Evolutionary conservation across 92 coral and sea anemone species (phyloP).

Genomic region (Phenganax stokvisi): DNA sequence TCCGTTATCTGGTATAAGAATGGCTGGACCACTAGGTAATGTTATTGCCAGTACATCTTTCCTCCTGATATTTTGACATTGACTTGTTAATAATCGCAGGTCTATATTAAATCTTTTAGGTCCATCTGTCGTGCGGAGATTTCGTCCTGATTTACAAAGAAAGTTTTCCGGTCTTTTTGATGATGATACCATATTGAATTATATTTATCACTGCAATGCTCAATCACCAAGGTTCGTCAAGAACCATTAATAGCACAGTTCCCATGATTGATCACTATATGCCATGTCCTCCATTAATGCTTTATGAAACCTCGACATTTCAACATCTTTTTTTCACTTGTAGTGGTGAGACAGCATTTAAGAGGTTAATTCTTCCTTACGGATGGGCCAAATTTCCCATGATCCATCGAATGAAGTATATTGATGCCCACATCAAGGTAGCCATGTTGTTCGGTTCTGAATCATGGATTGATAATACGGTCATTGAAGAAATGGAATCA

Average conservation of each 20-base stretch:
- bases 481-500: conserved; percentile 47
- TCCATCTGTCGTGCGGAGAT: conserved; percentile 72
- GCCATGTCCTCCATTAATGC: too few species aligned
- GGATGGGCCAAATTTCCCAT: conserved; percentile 96
- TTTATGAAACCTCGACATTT: too few species aligned
- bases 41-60: neutral
- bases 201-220: conserved; percentile 96
- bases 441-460: conserved; percentile 71
- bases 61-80: neutral
- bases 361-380: conserved; percentile 62
- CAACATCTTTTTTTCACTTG: neutral
- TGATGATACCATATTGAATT: conserved; percentile 75
- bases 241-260: too few species aligned
- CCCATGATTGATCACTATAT: too few species aligned
- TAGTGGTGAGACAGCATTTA: conserved; percentile 94
- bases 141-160: conserved; percentile 86
- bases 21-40: conserved; percentile 95
- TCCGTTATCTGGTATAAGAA: conserved; percentile 82
- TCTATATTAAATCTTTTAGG: conserved; percentile 40
- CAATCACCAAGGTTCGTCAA: conserved; percentile 80
- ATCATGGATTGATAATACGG: conserved; percentile 68
- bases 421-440: conserved; percentile 60
- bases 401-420: conserved; percentile 64
- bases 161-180: conserved; percentile 60
- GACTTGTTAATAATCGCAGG: neutral